Evolutionary conservation across 35 echinoderm and acorn worm species (phyloP).

Genomic region (Lytechinus variegatus): DNA sequence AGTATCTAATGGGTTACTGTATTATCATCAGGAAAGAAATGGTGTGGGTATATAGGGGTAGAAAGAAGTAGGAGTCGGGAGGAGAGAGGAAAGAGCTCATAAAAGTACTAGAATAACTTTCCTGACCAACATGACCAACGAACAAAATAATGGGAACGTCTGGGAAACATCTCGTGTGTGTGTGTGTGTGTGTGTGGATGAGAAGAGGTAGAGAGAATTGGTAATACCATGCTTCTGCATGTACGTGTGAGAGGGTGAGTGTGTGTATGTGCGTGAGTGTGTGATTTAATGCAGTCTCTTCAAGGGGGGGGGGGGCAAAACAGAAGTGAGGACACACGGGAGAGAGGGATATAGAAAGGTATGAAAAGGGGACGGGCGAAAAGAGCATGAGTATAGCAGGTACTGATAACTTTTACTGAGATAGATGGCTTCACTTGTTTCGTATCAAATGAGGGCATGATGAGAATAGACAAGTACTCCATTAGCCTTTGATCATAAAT

Average conservation of each 20-base stretch:
- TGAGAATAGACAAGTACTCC: not conserved
- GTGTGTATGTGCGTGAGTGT: not conserved
- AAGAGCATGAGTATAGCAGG: not conserved
- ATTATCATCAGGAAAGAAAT: not conserved
- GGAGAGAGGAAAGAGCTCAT: not conserved
- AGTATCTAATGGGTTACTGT: not conserved
- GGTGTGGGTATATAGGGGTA: not conserved
- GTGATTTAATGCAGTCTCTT: not conserved
- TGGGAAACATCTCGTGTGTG: not conserved
- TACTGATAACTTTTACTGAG: not conserved
- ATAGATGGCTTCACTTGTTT: not conserved
- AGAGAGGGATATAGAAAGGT: not conserved
- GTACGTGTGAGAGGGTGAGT: too few species aligned
- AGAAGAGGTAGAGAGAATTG: not conserved
- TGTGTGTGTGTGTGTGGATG: not conserved
- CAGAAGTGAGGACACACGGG: not conserved
- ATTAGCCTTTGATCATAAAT: conserved; percentile 9
- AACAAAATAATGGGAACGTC: too few species aligned
- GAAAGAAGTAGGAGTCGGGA: not conserved
- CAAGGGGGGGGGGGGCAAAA: not conserved
- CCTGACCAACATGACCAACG: too few species aligned
- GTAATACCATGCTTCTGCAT: not conserved
- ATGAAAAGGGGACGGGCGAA: not conserved
- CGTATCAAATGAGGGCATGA: not conserved
- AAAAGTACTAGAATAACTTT: too few species aligned